Conservation (phyloP, 2,888 invertebrate species). For the Geotrupes spiniger region DNA sequence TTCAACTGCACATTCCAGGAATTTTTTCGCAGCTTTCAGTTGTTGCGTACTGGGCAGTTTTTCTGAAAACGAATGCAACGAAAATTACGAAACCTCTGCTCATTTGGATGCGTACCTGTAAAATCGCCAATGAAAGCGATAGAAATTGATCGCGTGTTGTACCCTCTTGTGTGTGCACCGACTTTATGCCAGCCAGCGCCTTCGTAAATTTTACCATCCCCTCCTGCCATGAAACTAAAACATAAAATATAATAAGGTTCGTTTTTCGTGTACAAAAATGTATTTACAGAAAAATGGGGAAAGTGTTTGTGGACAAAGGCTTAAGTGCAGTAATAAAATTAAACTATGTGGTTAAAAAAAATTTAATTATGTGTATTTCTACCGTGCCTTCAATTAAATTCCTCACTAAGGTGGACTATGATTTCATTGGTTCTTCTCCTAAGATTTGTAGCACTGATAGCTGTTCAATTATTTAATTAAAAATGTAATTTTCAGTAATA, state of each 20-base stretch:
- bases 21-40: conserved; percentile 50
- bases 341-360: no score
- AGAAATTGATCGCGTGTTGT: conserved; percentile 55
- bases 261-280: no score
- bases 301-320: no score
- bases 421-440: no score
- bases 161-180: conserved; percentile 57
- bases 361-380: no score
- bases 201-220: conserved; percentile 60
- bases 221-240: conserved; percentile 58
- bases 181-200: conserved; percentile 58
- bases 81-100: not conserved
- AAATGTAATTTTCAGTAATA: no score
- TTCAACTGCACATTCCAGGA: conserved; percentile 53
- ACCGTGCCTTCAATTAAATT: no score
- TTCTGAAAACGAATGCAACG: conserved; percentile 41
- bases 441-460: no score
- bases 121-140: conserved; percentile 61
- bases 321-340: no score
- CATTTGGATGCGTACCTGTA: conserved; percentile 35
- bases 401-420: no score
- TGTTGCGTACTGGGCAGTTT: conserved; percentile 50
- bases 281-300: no score
- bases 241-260: conserved; percentile 9
- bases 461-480: no score